Evolutionary conservation across 2,113 vertebrate species (phyloP).

Genomic region (Sorex araneus): DNA sequence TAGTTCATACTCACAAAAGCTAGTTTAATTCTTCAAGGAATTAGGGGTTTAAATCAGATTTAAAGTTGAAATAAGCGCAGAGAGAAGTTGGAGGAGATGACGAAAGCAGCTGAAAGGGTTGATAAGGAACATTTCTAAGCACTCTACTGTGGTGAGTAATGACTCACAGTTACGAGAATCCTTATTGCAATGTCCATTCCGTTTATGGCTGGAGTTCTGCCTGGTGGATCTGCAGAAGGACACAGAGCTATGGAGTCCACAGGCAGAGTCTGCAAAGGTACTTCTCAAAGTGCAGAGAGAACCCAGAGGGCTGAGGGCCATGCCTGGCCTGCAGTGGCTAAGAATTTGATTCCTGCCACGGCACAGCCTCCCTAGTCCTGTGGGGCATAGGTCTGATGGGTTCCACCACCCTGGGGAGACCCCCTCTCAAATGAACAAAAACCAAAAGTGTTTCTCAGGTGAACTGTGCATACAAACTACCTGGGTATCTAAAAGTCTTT

Average conservation of each 20-base stretch:
- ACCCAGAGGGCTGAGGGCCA: no score
- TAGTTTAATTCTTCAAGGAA: constrained; percentile 25
- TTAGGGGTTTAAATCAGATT: neutral
- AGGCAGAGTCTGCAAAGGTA: neutral
- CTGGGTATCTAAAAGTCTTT: no score
- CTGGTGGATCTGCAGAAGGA: neutral
- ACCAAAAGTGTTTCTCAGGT: neutral
- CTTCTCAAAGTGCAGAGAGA: no score
- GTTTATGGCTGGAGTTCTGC: neutral
- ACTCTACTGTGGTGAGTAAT: accelerated
- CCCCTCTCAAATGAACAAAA: no score
- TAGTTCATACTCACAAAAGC: neutral
- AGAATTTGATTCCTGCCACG: no score
- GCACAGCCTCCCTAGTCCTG: no score
- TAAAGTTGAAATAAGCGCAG: neutral
- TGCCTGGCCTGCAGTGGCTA: no score
- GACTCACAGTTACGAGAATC: no score
- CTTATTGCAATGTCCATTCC: neutral
- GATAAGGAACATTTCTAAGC: neutral
- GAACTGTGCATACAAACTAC: neutral
- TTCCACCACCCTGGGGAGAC: no score
- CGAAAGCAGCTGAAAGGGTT: neutral
- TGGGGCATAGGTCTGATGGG: no score
- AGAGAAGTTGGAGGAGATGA: neutral
- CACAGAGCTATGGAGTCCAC: neutral